Evolutionary conservation across 1,140 invertebrate species (phyloP), one percentile per base, ranked within the genome.

Genomic region (Musca domestica): DNA sequence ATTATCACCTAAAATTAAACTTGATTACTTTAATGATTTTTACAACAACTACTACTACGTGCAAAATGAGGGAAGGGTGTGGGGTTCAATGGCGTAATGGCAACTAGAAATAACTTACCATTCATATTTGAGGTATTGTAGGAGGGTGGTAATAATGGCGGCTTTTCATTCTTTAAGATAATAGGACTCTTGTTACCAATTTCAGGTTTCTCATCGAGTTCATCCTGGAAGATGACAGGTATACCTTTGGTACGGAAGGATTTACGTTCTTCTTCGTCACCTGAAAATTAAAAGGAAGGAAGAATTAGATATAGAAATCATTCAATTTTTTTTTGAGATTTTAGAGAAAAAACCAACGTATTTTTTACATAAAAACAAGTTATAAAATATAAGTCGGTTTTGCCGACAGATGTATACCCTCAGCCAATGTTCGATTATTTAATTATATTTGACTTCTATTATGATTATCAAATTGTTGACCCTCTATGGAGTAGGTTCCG

Each of bases 151-250:
- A 90, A 84, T 67, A 95, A 82, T 0, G 95, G 94, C 25, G 95
- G 94, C 78, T 95, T 95, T 77, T 96, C 95, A 71, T 96, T 94
- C 71, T 95, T 93, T 81, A 96, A 87, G 70, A 97, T 96, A 2
- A 97, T 89, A 1, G 95, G 95, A 47, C 90, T 90, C 83, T 96
- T 96, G 73, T 94, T 93, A 27, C 90, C 90, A 30, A 92, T 89
- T 81, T 91, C 91, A 1, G 91, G 92, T 76, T 94, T 92, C 75
- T 97, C 95, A 72, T 95, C 94, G 14, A 96, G 84, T 80, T 98
- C 95, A 82, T 98, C 95, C 80, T 91, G 91, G 82, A 98, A 96
- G 72, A 98, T 98, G 6, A 97, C 93, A 1, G 95, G 95, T 73
- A 96, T 93, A 52, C 94, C 94, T 83, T 95, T 96, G 71, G 90